Evolutionary conservation across 2,888 invertebrate genomes (phyloP).

Genomic region (Cheilosia urbana): DNA sequence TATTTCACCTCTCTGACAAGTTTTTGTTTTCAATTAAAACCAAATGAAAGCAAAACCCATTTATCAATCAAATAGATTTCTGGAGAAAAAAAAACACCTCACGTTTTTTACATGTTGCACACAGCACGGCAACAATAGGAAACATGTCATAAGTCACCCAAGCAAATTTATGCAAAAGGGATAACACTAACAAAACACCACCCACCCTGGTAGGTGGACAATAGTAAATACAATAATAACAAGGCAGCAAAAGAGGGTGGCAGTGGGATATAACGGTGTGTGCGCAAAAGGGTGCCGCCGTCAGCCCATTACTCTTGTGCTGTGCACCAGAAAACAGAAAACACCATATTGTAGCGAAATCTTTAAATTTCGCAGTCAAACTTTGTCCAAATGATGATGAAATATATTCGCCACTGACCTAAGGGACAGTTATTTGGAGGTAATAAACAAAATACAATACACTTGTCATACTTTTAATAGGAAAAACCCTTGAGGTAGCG

Average conservation of each 20-base stretch:
- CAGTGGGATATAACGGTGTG: constrained; percentile 9
- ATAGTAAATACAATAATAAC: constrained; percentile 28
- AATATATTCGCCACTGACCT: neutral
- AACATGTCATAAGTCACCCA: constrained; percentile 64
- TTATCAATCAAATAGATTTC: constrained; percentile 23
- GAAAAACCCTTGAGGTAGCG: constrained; percentile 14
- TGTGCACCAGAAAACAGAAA: constrained; percentile 30
- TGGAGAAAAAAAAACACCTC: constrained; percentile 2
- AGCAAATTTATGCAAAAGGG: constrained; percentile 36
- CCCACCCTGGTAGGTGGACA: neutral
- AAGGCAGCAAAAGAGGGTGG: neutral
- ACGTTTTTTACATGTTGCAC: constrained; percentile 64
- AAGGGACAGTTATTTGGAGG: neutral
- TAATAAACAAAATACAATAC: constrained; percentile 15
- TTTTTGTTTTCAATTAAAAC: constrained; percentile 30
- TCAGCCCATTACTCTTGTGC: constrained; percentile 20
- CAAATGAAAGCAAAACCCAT: constrained; percentile 2
- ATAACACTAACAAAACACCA: constrained; percentile 38
- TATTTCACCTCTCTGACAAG: neutral
- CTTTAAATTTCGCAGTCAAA: constrained; percentile 18
- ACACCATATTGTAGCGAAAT: constrained; percentile 73
- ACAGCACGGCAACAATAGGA: constrained; percentile 29
- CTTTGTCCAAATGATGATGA: neutral
- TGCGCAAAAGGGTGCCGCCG: constrained; percentile 56
- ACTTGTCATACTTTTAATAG: neutral